Evolutionary conservation across 1,140 invertebrate species (phyloP), one percentile per base, ranked within the genome.

Genomic region (Lysiphlebus fabarum): DNA sequence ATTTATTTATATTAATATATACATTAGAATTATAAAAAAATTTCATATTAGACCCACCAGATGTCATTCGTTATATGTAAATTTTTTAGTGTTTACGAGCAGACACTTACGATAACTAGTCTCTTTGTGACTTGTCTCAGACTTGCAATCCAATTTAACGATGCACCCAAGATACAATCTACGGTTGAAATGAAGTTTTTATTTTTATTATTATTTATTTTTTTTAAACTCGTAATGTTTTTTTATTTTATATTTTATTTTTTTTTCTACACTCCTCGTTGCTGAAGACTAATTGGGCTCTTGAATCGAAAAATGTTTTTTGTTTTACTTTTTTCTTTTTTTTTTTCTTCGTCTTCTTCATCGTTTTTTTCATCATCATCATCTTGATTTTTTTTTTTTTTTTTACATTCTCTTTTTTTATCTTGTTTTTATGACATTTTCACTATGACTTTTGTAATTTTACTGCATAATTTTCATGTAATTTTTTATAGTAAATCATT

Each of bases 1-100:
- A n/a, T n/a, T n/a, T n/a, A n/a, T n/a, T n/a, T n/a, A n/a, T n/a
- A n/a, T n/a, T n/a, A n/a, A n/a, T n/a, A n/a, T 26, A 26, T 0
- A 26, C 17, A 26, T 26, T 26, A 26, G 17, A 26, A 26, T 26
- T 26, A n/a, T n/a, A n/a, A 26, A 26, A 26, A 26, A 26, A 26
- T 26, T 26, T 26, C 4, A 65, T 72, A 68, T 76, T 76, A 74
- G 74, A 68, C 60, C 65, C 62, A 59, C 68, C 69, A 71, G 70
- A 77, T 78, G 74, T 77, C 76, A 77, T 73, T 77, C 69, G 70
- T 78, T 77, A 76, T 26, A 26, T 77, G 73, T 73, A 78, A 77
- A 76, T 73, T 68, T 48, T 60, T 38, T 54, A 70, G 69, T 75
- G 70, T 75, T 77, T 75, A 76, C 70, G 70, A 75, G 73, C 65